A percentile compares a stretch with the other conserved stretches of the same genome.
Evolutionary conservation across 2,888 invertebrate genomes (phyloP).

Genomic region (Nemurella pictetii): DNA sequence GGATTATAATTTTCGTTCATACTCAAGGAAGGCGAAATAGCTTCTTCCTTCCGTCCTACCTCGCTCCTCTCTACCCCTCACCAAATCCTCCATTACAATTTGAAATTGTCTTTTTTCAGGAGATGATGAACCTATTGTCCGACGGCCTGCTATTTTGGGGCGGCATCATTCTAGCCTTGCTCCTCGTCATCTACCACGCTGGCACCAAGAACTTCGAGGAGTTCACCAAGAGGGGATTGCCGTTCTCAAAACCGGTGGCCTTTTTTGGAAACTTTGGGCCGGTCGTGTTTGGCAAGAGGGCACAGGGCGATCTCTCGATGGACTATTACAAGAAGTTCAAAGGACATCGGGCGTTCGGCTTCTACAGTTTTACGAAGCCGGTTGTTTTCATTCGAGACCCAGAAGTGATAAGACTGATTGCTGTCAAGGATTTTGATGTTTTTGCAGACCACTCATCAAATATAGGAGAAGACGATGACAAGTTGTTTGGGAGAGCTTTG

Average conservation of each 20-base stretch:
- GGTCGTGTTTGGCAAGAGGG: background rate
- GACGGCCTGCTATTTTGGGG: background rate
- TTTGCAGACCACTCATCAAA: constrained; percentile 46
- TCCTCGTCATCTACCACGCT: background rate
- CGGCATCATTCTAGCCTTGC: background rate
- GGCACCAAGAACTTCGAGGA: background rate
- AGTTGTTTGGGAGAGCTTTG: constrained; percentile 45
- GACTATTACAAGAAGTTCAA: constrained; percentile 21
- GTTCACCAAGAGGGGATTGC: background rate
- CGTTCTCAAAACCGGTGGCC: background rate
- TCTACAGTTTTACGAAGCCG: constrained; percentile 21
- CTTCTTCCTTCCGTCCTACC: no score
- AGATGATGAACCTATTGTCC: background rate
- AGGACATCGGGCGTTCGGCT: constrained; percentile 7
- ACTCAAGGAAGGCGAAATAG: no score
- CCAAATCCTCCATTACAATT: no score
- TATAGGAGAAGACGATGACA: constrained; percentile 44
- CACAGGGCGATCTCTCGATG: background rate
- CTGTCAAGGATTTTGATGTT: constrained; percentile 45
- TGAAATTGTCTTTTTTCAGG: background rate
- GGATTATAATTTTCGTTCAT: no score
- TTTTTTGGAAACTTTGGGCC: background rate
- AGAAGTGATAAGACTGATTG: constrained; percentile 34
- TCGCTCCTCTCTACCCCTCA: no score
- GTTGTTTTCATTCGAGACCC: constrained; percentile 21